Conservation (phyloP, 2,797 vertebrate genomes). For the Hoplostethus mediterraneus region DNA sequence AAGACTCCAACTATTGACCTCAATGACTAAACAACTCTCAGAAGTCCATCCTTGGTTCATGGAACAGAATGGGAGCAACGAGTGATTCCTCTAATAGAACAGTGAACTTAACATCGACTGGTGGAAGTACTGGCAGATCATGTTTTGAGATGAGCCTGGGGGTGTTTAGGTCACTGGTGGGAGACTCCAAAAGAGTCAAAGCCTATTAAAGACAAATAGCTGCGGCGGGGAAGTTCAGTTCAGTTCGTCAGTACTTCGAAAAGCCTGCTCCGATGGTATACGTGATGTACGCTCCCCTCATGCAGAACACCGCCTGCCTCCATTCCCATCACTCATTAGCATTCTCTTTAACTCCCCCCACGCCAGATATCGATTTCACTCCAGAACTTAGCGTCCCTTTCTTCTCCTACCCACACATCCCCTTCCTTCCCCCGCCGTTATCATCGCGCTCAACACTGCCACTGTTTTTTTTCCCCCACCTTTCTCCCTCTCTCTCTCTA, state of each 20-base stretch:
- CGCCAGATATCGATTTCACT: constrained; percentile 54
- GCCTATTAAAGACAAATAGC: constrained; percentile 8
- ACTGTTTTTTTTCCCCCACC: neutral
- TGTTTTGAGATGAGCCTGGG: neutral
- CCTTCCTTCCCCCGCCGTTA: constrained; percentile 35
- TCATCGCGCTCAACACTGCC: neutral
- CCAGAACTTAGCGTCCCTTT: constrained; percentile 40
- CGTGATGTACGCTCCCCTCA: constrained; percentile 8
- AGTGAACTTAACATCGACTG: no score
- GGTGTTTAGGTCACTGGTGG: no score
- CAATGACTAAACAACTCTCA: no score
- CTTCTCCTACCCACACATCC: constrained; percentile 30
- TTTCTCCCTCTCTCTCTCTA: constrained; percentile 5
- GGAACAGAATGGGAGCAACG: no score
- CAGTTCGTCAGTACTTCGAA: neutral
- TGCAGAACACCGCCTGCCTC: constrained; percentile 22
- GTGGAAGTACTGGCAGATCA: no score
- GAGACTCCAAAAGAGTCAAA: neutral
- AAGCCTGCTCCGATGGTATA: neutral
- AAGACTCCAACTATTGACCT: no score
- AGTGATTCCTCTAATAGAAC: no score
- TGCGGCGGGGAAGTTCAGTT: neutral
- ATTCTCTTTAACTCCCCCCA: constrained; percentile 9
- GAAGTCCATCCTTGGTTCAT: neutral
- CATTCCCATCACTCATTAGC: constrained; percentile 14